Conservation (phyloP, 1,140 invertebrate genomes). For the Plectus sambesii region DNA sequence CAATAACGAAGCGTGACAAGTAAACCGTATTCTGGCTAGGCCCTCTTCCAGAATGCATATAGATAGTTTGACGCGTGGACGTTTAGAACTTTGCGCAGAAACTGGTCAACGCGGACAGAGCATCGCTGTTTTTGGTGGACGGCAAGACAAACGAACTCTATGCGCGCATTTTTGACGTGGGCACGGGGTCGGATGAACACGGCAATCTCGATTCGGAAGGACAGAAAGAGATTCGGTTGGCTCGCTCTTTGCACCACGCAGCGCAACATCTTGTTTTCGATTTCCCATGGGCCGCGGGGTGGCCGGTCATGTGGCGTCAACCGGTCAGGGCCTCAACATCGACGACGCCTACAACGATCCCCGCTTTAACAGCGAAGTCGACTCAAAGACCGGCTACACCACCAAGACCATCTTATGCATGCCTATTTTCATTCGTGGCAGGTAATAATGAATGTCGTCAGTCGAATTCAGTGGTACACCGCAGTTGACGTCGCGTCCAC, state of each 20-base stretch:
- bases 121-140: slow-evolving; percentile 34
- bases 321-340: slow-evolving; percentile 66
- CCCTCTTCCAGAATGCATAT: slow-evolving; percentile 6
- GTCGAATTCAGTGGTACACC: slow-evolving; percentile 6
- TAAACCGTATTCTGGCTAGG: too few species aligned
- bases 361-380: slow-evolving; percentile 72
- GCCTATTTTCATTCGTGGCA: slow-evolving; percentile 65
- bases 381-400: slow-evolving; percentile 63
- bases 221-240: slow-evolving; percentile 35
- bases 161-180: slow-evolving; percentile 67
- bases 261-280: slow-evolving; percentile 43
- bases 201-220: slow-evolving; percentile 21
- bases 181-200: slow-evolving; percentile 33
- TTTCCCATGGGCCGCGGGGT: slow-evolving; percentile 92
- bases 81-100: slow-evolving; percentile 61
- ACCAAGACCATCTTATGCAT: slow-evolving; percentile 69
- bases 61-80: slow-evolving; percentile 8
- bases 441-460: slow-evolving; percentile 39
- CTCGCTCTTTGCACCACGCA: not conserved
- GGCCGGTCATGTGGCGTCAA: slow-evolving; percentile 86
- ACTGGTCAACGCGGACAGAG: slow-evolving; percentile 64
- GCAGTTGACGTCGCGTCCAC: not conserved
- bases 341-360: slow-evolving; percentile 72
- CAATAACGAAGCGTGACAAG: not conserved
- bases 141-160: slow-evolving; percentile 56